These are phyloP conservation scores for Panonychus citri DNA, from an alignment of 1,140 invertebrate species.

Conservation along the genomic window DNA sequence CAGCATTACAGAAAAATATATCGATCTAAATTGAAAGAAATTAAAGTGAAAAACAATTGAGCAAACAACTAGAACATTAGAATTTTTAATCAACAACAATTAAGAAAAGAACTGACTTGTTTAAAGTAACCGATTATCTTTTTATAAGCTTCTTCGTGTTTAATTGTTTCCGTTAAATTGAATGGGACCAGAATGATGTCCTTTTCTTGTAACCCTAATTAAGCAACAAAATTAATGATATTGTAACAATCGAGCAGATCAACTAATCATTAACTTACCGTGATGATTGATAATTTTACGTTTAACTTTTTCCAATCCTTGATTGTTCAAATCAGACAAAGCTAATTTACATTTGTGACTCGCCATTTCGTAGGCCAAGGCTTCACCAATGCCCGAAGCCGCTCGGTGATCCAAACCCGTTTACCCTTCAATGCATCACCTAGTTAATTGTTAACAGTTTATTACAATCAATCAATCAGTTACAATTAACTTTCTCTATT, in stretches of 20 bases:
- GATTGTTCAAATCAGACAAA: constrained; percentile 43
- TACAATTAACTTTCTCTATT: too few relatives aligned
- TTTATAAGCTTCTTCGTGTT: constrained; percentile 37
- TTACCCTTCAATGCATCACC: constrained; percentile 22
- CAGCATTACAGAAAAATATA: constrained; percentile 57
- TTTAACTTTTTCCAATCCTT: constrained; percentile 33
- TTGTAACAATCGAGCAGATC: too few relatives aligned
- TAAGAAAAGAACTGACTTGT: constrained; percentile 21
- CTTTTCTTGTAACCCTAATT: constrained; percentile 37
- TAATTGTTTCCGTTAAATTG: constrained; percentile 25
- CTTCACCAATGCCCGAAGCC: constrained; percentile 39
- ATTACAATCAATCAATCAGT: too few relatives aligned
- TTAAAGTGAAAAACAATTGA: background rate
- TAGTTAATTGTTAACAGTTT: too few relatives aligned
- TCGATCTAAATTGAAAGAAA: constrained; percentile 31
- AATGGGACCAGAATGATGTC: constrained; percentile 4
- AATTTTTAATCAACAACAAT: too few relatives aligned
- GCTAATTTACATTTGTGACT: constrained; percentile 41
- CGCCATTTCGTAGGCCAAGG: constrained; percentile 44
- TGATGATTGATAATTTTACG: too few relatives aligned
- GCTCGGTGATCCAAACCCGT: constrained; percentile 69
- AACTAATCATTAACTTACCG: too few relatives aligned
- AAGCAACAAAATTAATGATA: too few relatives aligned
- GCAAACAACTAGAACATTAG: too few relatives aligned
- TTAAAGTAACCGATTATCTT: constrained; percentile 45